Evolutionary conservation across 2,113 vertebrate species (phyloP), one percentile per base, ranked within the genome.

Genomic region (Pampusana beccarii): DNA sequence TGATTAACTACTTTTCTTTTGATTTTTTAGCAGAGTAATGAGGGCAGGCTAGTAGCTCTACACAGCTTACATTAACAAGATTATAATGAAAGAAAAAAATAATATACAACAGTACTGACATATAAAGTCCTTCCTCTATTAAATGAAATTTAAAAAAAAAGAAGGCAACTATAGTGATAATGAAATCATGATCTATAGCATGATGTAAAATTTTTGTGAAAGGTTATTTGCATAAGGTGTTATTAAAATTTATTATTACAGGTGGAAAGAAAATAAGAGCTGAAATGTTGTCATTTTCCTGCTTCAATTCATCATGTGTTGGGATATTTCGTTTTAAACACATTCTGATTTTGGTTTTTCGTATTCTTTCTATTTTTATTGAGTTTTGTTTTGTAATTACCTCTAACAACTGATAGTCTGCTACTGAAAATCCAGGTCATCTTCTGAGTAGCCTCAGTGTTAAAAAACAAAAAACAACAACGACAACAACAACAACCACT

Each of bases 81-180:
- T 33, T 26, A 53, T 25, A 83, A 60, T 46, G 19, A 25, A 65
- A 34, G 12, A 56, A 40, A 79, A 16, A 51, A 70, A 24, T 4
- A 29, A n/a, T 10, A 61, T 19, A 25, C 4, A 86, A 29, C 0
- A 6, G 11, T 23, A 48, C 1, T 23, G 8, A 48, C 6, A 57
- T 10, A 5, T 23, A 48, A 74, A 88, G 17, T 13, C 2, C 2
- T 85, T 2, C 40, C 3, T 11, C 10, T 62, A n/a, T 8, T 53
- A 84, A 77, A 69, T 40, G 3, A 62, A 77, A 42, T 62, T 6
- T 31, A 10, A 19, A 15, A 21, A 48, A 38, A 29, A 38, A 62
- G 13, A 80, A 53, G 5, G 5, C 7, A 78, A 29, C 8, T 36
- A 5, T 38, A 61, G 2, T 33, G 10, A 48, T 34, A 69, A 88